Evolutionary conservation across 2,797 vertebrate genomes (phyloP).

Genomic region (Propithecus deckenii): DNA sequence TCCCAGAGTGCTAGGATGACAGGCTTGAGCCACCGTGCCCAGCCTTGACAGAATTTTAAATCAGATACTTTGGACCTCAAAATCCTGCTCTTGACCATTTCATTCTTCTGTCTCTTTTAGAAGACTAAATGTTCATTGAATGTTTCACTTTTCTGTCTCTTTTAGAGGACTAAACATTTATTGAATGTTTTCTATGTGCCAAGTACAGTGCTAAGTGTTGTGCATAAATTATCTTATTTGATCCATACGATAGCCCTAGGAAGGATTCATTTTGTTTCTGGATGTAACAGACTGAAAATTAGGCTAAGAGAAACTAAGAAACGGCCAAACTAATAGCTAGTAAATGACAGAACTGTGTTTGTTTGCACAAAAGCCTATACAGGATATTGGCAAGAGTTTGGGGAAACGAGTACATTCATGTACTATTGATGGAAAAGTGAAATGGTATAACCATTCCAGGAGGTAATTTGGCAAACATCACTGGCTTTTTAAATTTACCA

Average conservation of each 20-base stretch:
- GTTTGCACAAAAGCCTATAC: not conserved
- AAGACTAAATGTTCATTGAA: not conserved
- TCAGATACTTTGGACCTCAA: not conserved
- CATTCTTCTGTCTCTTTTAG: not conserved
- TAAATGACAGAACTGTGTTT: not conserved
- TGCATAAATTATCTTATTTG: not conserved
- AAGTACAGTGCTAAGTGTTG: not conserved
- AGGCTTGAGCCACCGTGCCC: no score
- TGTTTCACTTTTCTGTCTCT: not conserved
- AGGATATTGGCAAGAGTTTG: not conserved
- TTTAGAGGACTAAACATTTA: not conserved
- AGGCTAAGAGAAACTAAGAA: not conserved
- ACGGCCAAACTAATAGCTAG: not conserved
- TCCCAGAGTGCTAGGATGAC: no score
- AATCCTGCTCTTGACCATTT: not conserved
- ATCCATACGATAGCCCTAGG: not conserved
- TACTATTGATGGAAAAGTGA: not conserved
- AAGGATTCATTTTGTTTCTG: not conserved
- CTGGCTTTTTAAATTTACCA: not conserved
- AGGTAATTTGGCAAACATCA: not conserved
- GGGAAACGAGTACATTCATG: not conserved
- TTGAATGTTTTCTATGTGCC: not conserved
- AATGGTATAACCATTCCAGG: not conserved
- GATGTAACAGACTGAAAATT: not conserved
- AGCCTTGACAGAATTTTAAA: not conserved